A percentile compares a stretch with the other conserved stretches of the same genome.
phyloP scores from a whole-genome alignment of 2,113 vertebrate species.

The Taxidea taxus region DNA sequence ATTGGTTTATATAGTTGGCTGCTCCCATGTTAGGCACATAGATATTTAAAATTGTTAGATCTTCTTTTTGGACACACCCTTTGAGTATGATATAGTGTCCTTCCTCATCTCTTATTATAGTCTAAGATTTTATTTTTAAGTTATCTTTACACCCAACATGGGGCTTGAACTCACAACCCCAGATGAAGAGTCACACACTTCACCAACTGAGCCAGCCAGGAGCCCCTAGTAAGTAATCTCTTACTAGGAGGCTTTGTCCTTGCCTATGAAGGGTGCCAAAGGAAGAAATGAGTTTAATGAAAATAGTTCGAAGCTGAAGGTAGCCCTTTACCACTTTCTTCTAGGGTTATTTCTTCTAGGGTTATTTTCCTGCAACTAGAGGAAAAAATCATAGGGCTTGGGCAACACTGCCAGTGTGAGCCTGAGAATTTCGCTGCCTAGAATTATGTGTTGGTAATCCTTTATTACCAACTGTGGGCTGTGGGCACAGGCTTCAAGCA shows the following conservation, averaged over 20 bases:
- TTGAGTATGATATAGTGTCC: too few species aligned
- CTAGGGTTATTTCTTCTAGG: not conserved
- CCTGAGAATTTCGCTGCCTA: not conserved
- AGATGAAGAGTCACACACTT: not conserved
- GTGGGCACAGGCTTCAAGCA: not conserved
- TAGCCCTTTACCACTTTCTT: not conserved
- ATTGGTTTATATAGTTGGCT: too few species aligned
- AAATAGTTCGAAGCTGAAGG: not conserved
- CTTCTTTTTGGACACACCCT: too few species aligned
- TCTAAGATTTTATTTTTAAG: not conserved
- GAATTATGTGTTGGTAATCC: not conserved
- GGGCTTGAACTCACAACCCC: not conserved
- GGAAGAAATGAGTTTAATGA: not conserved
- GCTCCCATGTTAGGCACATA: too few species aligned
- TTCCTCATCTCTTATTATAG: too few species aligned
- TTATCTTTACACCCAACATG: not conserved
- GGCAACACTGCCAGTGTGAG: not conserved
- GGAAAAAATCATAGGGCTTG: not conserved
- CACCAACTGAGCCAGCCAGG: not conserved
- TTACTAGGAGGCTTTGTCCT: not conserved
- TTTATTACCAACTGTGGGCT: not conserved
- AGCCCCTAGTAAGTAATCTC: not conserved
- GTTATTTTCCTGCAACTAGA: not conserved
- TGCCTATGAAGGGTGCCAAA: too few species aligned
- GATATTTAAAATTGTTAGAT: too few species aligned